Conservation (phyloP, 2,113 vertebrate species). For the Tringa solitaria region DNA sequence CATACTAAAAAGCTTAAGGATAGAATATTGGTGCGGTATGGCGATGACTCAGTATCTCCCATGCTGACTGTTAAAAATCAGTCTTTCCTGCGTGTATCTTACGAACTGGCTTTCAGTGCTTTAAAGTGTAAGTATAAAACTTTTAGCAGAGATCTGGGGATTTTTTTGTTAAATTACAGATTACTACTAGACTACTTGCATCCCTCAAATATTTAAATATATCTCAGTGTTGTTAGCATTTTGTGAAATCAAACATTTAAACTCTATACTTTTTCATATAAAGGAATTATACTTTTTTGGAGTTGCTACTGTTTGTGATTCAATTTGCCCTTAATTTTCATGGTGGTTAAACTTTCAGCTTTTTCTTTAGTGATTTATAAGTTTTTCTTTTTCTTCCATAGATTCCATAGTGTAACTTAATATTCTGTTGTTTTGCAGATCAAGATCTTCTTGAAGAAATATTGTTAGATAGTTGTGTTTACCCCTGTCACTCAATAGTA, state of each 20-base stretch:
- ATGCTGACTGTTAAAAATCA: slow-evolving; percentile 68
- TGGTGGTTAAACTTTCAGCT: not conserved
- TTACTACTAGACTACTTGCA: not conserved
- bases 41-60: slow-evolving; percentile 24
- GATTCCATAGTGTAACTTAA: not conserved
- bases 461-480: slow-evolving; percentile 82
- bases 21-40: slow-evolving; percentile 75
- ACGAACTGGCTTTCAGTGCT: slow-evolving; percentile 85
- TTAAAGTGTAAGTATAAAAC: slow-evolving; percentile 87
- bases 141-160: not conserved
- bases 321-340: not conserved
- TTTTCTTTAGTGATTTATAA: not conserved
- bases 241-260: not conserved
- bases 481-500: slow-evolving; percentile 81
- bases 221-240: not conserved
- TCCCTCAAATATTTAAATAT: not conserved
- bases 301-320: not conserved
- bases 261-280: not conserved
- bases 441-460: slow-evolving; percentile 90
- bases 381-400: not conserved
- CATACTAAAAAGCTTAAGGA: slow-evolving; percentile 72
- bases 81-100: slow-evolving; percentile 65
- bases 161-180: not conserved
- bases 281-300: not conserved
- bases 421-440: slow-evolving; percentile 75